Conservation (phyloP, 2,888 invertebrate species). For the Ceramica pisi region DNA sequence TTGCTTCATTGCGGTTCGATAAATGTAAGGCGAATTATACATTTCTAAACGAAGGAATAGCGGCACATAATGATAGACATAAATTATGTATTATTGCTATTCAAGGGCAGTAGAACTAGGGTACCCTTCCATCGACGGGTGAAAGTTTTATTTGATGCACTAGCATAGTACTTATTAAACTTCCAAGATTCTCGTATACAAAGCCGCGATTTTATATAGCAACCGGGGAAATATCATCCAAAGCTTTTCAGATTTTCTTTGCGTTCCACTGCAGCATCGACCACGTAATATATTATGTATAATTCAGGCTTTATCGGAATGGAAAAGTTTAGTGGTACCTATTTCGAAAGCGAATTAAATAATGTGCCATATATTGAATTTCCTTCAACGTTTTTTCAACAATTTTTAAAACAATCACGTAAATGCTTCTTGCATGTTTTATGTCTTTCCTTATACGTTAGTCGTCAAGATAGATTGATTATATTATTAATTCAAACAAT, state of each 20-base stretch:
- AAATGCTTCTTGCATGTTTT: conserved; percentile 16
- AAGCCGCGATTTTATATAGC: conserved; percentile 15
- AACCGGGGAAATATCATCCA: background rate
- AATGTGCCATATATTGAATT: background rate
- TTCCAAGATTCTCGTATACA: background rate
- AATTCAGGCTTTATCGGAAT: conserved; percentile 11
- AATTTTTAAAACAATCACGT: background rate
- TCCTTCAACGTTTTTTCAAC: conserved; percentile 1
- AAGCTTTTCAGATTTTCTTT: conserved; percentile 22
- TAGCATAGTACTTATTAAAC: conserved; percentile 2
- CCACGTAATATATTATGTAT: background rate
- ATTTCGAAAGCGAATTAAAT: background rate
- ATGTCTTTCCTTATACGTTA: conserved; percentile 31
- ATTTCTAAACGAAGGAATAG: conserved; percentile 20
- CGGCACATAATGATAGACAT: conserved; percentile 31
- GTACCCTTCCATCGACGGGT: conserved; percentile 23
- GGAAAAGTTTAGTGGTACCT: background rate
- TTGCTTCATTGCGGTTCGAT: conserved; percentile 26
- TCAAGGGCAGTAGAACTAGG: conserved; percentile 42
- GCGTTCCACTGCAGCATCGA: conserved; percentile 1
- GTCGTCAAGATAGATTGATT: conserved; percentile 28
- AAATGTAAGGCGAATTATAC: conserved; percentile 22
- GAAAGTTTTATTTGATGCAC: conserved; percentile 42
- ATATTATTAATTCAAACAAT: conserved; percentile 33
- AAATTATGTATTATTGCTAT: conserved; percentile 39